phyloP scores from a whole-genome alignment of 2,888 invertebrate genomes.

The Seira ritae region DNA sequence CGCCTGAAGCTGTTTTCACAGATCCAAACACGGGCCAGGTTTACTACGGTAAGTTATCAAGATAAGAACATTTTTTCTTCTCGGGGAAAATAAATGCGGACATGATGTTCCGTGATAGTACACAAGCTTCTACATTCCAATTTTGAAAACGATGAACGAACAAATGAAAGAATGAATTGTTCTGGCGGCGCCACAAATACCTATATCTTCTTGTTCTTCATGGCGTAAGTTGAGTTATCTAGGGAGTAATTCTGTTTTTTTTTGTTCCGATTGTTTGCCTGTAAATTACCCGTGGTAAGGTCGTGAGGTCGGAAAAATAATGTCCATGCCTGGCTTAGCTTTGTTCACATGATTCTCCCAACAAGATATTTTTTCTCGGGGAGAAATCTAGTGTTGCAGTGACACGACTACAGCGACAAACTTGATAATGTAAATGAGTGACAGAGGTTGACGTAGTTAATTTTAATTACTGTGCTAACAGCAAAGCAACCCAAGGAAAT shows the following conservation, averaged over 20 bases:
- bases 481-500: neutral
- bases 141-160: no score
- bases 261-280: constrained; percentile 31
- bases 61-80: constrained; percentile 9
- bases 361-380: neutral
- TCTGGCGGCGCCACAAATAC: constrained; percentile 3
- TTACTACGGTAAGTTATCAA: constrained; percentile 70
- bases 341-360: neutral
- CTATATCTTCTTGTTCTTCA: neutral
- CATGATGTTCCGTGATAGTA: constrained; percentile 15
- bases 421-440: constrained; percentile 45
- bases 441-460: constrained; percentile 54
- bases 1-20: constrained; percentile 72
- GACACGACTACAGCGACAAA: constrained; percentile 12
- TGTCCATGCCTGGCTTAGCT: neutral
- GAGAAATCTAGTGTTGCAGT: neutral
- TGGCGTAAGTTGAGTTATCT: neutral
- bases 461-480: constrained; percentile 48
- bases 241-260: constrained; percentile 24
- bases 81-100: neutral
- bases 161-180: no score
- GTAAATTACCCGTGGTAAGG: constrained; percentile 50
- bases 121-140: no score
- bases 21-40: constrained; percentile 73
- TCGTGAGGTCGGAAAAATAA: constrained; percentile 36